Evolutionary conservation across 2,797 vertebrate species (phyloP).

Genomic region (Crax fasciolata): DNA sequence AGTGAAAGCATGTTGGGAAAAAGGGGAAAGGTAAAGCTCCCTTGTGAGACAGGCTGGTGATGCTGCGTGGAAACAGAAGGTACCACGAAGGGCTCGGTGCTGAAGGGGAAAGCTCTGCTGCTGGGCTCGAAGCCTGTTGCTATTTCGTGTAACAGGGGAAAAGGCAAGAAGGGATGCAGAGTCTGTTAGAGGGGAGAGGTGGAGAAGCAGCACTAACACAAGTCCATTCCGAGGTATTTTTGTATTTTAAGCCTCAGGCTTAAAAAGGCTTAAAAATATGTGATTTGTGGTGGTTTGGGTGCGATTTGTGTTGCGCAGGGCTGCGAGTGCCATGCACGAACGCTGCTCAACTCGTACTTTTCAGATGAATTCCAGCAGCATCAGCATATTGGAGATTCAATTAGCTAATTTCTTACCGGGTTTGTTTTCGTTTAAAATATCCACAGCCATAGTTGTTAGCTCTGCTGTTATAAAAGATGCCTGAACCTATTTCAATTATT

Average conservation of each 20-base stretch:
- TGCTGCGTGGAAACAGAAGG: background rate
- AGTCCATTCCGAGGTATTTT: background rate
- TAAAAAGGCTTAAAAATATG: background rate
- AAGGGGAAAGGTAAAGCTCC: background rate
- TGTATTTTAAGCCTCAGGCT: background rate
- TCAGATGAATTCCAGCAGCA: constrained; percentile 10
- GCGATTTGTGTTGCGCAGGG: background rate
- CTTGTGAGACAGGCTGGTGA: background rate
- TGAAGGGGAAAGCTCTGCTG: background rate
- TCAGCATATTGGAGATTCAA: constrained; percentile 23
- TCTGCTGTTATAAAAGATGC: background rate
- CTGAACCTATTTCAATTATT: constrained; percentile 54
- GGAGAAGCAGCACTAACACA: background rate
- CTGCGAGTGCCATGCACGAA: background rate
- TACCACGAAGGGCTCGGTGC: background rate
- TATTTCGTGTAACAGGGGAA: background rate
- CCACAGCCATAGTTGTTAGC: background rate
- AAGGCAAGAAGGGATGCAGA: background rate
- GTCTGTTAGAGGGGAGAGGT: background rate
- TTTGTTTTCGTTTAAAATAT: constrained; percentile 37
- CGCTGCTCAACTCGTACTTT: background rate
- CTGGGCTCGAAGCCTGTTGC: background rate
- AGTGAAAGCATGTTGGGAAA: fast-evolving
- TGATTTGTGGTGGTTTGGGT: background rate
- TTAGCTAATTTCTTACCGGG: constrained; percentile 44